A percentile compares a stretch with the other conserved stretches of the same genome.
These are phyloP conservation scores for Montipora cactus DNA, from an alignment of 64 coral and sea anemone genomes.

Conservation along the genomic window DNA sequence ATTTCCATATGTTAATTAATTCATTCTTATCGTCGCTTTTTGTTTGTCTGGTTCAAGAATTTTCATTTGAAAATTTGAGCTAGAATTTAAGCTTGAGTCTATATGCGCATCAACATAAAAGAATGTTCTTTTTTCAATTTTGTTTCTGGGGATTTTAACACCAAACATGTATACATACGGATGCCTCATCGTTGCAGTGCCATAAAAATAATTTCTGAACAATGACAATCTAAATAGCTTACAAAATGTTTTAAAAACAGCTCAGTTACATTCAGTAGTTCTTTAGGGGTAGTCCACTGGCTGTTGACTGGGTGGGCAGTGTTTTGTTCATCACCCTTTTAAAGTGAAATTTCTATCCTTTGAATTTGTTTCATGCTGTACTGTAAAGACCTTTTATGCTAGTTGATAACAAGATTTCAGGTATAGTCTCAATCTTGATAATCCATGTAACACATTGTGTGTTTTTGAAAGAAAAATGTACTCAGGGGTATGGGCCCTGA, in stretches of 20 bases:
- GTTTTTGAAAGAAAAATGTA: no score
- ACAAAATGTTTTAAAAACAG: neutral
- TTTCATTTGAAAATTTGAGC: neutral
- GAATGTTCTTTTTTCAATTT: neutral
- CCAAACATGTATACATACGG: neutral
- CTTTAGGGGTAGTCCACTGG: neutral
- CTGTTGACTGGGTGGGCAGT: no score
- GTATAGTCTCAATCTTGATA: no score
- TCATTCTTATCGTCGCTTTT: neutral
- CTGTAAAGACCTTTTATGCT: no score
- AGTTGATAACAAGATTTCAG: no score
- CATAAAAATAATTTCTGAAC: neutral
- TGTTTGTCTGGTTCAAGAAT: neutral
- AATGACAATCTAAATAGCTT: neutral
- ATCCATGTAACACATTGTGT: no score
- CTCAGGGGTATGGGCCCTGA: no score
- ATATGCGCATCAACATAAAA: neutral
- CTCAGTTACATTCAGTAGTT: constrained; percentile 4
- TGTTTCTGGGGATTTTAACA: neutral
- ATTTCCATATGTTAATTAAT: neutral
- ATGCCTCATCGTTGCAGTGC: neutral
- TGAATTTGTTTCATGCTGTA: no score
- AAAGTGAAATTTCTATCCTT: neutral
- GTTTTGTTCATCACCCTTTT: neutral
- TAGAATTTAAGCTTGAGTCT: neutral